These are phyloP conservation scores for Busseola fusca DNA, from an alignment of 2,888 invertebrate genomes.

Conservation along the genomic window DNA sequence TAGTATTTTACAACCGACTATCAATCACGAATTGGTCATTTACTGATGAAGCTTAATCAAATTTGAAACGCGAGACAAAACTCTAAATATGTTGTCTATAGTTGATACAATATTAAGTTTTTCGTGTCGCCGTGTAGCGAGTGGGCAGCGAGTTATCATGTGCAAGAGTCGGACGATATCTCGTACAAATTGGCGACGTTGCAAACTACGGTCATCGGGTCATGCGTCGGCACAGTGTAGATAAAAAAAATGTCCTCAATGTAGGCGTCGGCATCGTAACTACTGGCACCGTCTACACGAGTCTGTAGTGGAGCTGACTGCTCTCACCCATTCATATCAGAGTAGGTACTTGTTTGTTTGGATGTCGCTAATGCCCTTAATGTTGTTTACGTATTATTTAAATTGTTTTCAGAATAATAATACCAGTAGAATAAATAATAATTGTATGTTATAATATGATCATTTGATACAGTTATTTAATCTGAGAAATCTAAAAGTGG, in stretches of 20 bases:
- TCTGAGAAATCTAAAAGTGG: background rate
- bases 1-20: conserved; percentile 36
- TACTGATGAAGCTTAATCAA: conserved; percentile 28
- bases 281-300: conserved; percentile 52
- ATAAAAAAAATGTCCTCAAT: conserved; percentile 72
- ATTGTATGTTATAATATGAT: background rate
- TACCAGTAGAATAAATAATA: background rate
- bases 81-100: conserved; percentile 16
- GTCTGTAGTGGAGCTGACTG: conserved; percentile 50
- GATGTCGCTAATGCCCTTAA: conserved; percentile 43
- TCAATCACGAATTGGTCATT: conserved; percentile 19
- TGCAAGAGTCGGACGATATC: conserved; percentile 66
- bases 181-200: conserved; percentile 77
- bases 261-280: conserved; percentile 51
- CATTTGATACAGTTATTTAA: background rate
- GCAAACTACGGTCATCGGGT: conserved; percentile 76
- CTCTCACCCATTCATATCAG: conserved; percentile 55
- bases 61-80: conserved; percentile 31
- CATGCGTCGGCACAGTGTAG: conserved; percentile 66
- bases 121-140: conserved; percentile 34
- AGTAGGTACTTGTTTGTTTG: conserved; percentile 43
- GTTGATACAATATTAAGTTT: conserved; percentile 21
- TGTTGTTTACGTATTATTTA: conserved; percentile 36
- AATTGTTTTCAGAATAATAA: conserved; percentile 9
- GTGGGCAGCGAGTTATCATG: conserved; percentile 59